Evolutionary conservation across 1,140 invertebrate genomes (phyloP), one percentile per base, ranked within the genome.

Genomic region (Mylabris phalerata): DNA sequence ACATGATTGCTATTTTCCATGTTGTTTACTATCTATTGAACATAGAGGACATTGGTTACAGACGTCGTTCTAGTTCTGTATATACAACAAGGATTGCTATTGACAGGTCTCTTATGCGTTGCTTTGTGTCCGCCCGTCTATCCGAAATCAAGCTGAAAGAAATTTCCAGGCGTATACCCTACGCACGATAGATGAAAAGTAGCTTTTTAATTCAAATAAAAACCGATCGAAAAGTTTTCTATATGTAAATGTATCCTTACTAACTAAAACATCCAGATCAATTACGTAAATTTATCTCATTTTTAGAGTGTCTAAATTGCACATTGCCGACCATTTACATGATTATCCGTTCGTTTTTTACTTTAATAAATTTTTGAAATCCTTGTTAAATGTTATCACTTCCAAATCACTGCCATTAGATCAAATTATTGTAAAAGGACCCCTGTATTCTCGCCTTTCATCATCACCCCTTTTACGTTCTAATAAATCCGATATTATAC

Each of bases 401-500:
- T 32, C 32, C 32, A 32, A 7, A 32, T 32, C 32, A 32, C 32
- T 5, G 32, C n/a, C 54, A 1, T 24, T 45, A 48, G 46, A 48
- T 47, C 46, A 45, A 54, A 54, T 54, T 54, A 54, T 24, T 46
- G 39, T 46, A 54, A 54, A 54, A 54, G 27, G 24, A n/a, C 26
- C 51, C 7, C 13, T 13, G 13, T 42, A 46, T 54, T 54, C 51
- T 13, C 42, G 51, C 42, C 32, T 32, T 26, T 54, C 51, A 46
- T 54, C 42, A 54, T 11, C 19, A 42, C 42, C 46, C 25, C 51
- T 40, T 52, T 52, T 52, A 52, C 24, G 50, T 43, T 40, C 50
- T 45, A 54, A 54, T 54, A 54, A 54, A 54, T 54, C 46, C 51
- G 19, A 32, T 45, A 54, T 54, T 26, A 54, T 45, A 54, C 51